Conservation (phyloP, 2,888 invertebrate species). For the Dysmachus trigonus region DNA sequence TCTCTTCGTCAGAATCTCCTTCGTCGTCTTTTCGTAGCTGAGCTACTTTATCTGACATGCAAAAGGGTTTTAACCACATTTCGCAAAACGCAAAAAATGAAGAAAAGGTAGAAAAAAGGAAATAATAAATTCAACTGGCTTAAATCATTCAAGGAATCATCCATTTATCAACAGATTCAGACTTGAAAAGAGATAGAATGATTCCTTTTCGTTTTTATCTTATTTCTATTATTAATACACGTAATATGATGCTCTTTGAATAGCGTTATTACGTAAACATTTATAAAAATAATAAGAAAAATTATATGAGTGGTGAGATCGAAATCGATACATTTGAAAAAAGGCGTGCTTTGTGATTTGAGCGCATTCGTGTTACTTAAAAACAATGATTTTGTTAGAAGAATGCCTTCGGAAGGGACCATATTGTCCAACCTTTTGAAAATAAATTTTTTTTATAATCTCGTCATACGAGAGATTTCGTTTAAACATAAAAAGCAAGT, state of each 20-base stretch:
- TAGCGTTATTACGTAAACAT: slow-evolving; percentile 10
- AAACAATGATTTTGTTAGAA: background rate
- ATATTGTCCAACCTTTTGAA: background rate
- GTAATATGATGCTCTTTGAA: background rate
- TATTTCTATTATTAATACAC: slow-evolving; percentile 28
- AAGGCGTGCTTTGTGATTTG: slow-evolving; percentile 16
- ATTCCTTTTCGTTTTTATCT: slow-evolving; percentile 4
- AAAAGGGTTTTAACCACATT: background rate
- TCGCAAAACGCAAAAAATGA: background rate
- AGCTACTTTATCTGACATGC: slow-evolving; percentile 58
- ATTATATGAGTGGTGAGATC: slow-evolving; percentile 42
- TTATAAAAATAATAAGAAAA: background rate
- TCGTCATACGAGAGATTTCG: background rate
- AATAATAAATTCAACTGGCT: background rate
- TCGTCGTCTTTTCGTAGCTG: slow-evolving; percentile 53
- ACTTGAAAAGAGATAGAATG: background rate
- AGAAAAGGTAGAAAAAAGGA: slow-evolving; percentile 16
- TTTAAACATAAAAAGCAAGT: background rate
- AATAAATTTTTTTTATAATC: background rate
- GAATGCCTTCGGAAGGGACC: background rate
- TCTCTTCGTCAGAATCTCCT: slow-evolving; percentile 56
- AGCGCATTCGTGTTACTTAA: background rate
- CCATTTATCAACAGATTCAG: background rate
- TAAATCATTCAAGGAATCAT: slow-evolving; percentile 6
- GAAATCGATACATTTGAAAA: slow-evolving; percentile 6